Percentiles rank a stretch among this genome's conserved stretches.
Evolutionary conservation across 2,113 vertebrate species (phyloP).

Genomic region (Heterotilapia buettikoferi): DNA sequence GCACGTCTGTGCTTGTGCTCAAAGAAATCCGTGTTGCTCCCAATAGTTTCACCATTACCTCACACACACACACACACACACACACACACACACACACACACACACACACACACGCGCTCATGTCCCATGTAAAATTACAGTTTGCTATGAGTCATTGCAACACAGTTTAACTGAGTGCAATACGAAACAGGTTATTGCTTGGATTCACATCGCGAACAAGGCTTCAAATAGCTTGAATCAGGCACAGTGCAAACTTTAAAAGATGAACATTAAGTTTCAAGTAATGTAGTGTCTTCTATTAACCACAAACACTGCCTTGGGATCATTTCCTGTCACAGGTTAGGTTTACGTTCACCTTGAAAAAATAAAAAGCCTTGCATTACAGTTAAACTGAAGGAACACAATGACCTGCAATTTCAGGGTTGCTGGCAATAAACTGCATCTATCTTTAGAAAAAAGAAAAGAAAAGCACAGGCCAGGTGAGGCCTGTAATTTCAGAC

Average conservation of each 20-base stretch:
- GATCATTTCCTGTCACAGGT: neutral
- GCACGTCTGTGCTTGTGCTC: neutral
- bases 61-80: neutral
- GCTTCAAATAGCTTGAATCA: neutral
- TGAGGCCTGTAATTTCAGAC: constrained; percentile 44
- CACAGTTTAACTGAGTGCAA: neutral
- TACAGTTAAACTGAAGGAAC: neutral
- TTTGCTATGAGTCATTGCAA: neutral
- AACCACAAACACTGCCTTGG: neutral
- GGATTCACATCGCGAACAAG: neutral
- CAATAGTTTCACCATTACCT: neutral
- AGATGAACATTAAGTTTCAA: neutral
- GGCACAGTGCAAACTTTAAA: neutral
- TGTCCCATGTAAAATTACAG: neutral
- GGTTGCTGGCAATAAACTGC: neutral
- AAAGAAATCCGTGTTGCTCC: neutral
- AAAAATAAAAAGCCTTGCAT: neutral
- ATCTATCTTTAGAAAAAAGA: neutral
- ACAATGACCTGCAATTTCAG: neutral
- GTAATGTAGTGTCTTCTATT: neutral
- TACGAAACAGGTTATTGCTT: neutral
- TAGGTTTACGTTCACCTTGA: neutral
- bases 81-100: neutral
- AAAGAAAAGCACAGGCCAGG: neutral
- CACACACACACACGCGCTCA: neutral